Evolutionary conservation across 2,797 vertebrate species (phyloP).

Genomic region (Dermochelys coriacea): DNA sequence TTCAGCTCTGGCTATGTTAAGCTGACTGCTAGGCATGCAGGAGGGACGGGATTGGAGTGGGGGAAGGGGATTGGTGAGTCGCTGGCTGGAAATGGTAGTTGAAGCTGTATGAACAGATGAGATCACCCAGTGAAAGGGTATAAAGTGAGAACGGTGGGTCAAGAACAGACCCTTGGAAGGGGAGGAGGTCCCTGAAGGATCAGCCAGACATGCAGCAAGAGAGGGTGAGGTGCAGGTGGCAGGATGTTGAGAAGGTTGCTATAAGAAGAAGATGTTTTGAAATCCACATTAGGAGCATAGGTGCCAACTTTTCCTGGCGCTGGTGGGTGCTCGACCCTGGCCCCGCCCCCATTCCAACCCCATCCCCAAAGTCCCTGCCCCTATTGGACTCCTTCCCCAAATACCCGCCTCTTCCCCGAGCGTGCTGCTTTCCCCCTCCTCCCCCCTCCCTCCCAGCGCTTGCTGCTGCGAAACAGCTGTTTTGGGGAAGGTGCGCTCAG

Average conservation of each 20-base stretch:
- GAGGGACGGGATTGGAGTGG: background rate
- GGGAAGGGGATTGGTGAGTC: background rate
- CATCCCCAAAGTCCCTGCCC: too few relatives aligned
- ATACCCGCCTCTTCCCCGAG: too few relatives aligned
- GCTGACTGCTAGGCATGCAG: fast-evolving
- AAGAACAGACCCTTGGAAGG: fast-evolving
- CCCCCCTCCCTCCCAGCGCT: too few relatives aligned
- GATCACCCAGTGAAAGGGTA: fast-evolving
- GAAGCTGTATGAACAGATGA: background rate
- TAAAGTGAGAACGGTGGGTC: background rate
- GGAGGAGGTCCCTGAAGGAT: background rate
- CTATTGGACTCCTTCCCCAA: too few relatives aligned
- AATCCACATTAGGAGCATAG: background rate
- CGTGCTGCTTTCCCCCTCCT: too few relatives aligned
- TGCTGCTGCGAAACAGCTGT: too few relatives aligned
- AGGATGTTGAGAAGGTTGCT: background rate
- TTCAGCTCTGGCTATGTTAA: background rate
- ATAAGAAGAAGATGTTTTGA: background rate
- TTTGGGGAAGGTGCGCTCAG: too few relatives aligned
- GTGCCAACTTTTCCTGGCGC: too few relatives aligned
- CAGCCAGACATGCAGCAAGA: background rate
- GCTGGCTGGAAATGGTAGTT: background rate
- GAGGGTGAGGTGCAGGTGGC: fast-evolving
- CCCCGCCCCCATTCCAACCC: too few relatives aligned
- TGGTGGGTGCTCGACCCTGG: too few relatives aligned